Evolutionary conservation across 2,888 invertebrate genomes (phyloP).

Genomic region (Suillia variegata): DNA sequence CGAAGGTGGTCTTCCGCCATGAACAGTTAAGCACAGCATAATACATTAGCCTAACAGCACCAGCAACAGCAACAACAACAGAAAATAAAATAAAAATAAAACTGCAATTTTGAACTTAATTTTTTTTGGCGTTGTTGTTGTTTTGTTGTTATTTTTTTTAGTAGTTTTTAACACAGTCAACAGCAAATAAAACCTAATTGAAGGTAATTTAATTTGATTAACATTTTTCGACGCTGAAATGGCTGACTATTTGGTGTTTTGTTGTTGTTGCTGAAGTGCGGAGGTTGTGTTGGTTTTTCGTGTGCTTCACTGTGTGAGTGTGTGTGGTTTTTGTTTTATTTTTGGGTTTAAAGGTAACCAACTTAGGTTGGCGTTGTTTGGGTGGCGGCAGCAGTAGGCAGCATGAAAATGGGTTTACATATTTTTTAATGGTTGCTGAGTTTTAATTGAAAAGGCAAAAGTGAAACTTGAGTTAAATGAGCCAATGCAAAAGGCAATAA

Average conservation of each 20-base stretch:
- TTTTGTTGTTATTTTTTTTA: neutral
- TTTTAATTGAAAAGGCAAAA: neutral
- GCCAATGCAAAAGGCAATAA: neutral
- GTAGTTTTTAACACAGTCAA: neutral
- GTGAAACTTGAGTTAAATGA: neutral
- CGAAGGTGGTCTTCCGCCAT: too few relatives aligned
- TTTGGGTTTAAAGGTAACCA: constrained; percentile 4
- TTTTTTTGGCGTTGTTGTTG: too few relatives aligned
- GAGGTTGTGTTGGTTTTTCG: neutral
- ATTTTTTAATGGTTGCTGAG: too few relatives aligned
- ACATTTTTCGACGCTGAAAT: constrained; percentile 31
- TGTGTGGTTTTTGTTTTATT: neutral
- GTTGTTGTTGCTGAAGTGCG: constrained; percentile 20
- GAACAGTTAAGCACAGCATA: too few relatives aligned
- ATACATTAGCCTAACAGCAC: too few relatives aligned
- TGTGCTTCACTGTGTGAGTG: too few relatives aligned
- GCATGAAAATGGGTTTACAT: neutral
- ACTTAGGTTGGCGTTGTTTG: neutral
- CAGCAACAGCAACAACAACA: too few relatives aligned
- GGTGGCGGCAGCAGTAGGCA: neutral
- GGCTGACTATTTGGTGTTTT: too few relatives aligned
- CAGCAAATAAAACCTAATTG: constrained; percentile 39
- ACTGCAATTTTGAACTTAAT: too few relatives aligned
- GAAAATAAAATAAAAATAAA: too few relatives aligned
- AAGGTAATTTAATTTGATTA: constrained; percentile 51